A percentile compares a stretch with the other conserved stretches of the same genome.
Conservation (phyloP, 1,140 invertebrate genomes). For the Dreissena rostriformis region DNA sequence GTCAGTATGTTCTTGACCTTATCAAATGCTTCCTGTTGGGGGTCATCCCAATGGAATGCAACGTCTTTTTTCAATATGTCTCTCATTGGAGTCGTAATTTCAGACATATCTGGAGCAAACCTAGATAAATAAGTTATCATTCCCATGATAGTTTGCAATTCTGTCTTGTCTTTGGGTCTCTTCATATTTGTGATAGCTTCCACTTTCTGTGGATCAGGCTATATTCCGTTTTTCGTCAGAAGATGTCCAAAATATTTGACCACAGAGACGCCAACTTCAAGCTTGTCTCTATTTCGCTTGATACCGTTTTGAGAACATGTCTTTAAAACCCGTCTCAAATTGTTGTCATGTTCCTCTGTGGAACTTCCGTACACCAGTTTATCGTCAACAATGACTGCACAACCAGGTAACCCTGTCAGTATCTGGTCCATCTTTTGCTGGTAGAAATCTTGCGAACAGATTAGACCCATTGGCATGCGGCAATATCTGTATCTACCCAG, state of each 20-base stretch:
- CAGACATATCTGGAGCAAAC: constrained; percentile 12
- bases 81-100: constrained; percentile 24
- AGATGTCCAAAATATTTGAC: constrained; percentile 18
- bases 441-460: neutral
- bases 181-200: neutral
- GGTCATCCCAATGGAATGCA: constrained; percentile 16
- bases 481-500: constrained; percentile 60
- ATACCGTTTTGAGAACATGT: too few species aligned
- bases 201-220: neutral
- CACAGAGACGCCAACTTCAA: neutral
- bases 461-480: neutral
- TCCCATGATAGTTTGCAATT: constrained; percentile 68
- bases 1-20: constrained; percentile 40
- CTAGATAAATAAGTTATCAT: constrained; percentile 67
- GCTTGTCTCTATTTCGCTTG: constrained; percentile 5
- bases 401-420: neutral
- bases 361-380: neutral
- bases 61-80: neutral
- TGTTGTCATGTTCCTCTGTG: constrained; percentile 7
- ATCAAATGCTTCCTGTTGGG: constrained; percentile 28
- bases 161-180: constrained; percentile 8
- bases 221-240: neutral
- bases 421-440: neutral
- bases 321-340: constrained; percentile 8
- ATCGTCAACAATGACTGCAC: neutral